Conservation (phyloP, 92 coral and sea anemone genomes). For the Palythoa grandiflora region DNA sequence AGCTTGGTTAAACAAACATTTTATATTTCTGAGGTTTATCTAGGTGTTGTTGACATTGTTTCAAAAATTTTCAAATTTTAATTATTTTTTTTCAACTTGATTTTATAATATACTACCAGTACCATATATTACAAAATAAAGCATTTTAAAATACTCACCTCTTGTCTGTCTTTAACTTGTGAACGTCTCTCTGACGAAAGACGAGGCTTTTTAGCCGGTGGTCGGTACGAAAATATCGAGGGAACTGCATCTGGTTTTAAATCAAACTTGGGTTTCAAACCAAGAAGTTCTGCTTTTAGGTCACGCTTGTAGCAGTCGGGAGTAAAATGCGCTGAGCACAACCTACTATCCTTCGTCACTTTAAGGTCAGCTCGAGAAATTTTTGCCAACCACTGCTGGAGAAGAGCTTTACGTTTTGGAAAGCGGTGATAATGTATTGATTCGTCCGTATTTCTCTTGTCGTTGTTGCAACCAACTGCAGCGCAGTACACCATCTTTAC, state of each 20-base stretch:
- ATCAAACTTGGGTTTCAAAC: background rate
- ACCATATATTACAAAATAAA: background rate
- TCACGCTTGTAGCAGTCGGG: slow-evolving; percentile 48
- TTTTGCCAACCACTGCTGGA: slow-evolving; percentile 48
- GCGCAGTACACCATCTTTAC: slow-evolving; percentile 14
- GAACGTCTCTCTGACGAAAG: slow-evolving; percentile 45
- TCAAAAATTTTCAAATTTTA: background rate
- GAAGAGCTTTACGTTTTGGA: slow-evolving; percentile 27
- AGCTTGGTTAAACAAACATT: background rate
- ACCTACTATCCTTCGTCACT: slow-evolving; percentile 28
- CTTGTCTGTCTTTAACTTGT: slow-evolving; percentile 20
- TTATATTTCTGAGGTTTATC: too few relatives aligned
- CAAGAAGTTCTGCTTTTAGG: slow-evolving; percentile 42
- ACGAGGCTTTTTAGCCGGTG: slow-evolving; percentile 41
- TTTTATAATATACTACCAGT: background rate
- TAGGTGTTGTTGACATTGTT: background rate
- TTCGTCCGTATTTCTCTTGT: slow-evolving; percentile 11
- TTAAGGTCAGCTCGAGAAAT: slow-evolving; percentile 36
- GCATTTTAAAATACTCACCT: slow-evolving; percentile 27
- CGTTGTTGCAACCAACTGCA: slow-evolving; percentile 8
- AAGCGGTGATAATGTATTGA: slow-evolving; percentile 14
- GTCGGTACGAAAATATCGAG: slow-evolving; percentile 33
- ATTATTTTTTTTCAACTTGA: background rate
- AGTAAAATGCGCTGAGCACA: slow-evolving; percentile 43
- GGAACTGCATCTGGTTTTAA: slow-evolving; percentile 36